Percentiles rank a stretch among this genome's conserved stretches.
Conservation (phyloP, 2,888 invertebrate species). For the Cabera pusaria region DNA sequence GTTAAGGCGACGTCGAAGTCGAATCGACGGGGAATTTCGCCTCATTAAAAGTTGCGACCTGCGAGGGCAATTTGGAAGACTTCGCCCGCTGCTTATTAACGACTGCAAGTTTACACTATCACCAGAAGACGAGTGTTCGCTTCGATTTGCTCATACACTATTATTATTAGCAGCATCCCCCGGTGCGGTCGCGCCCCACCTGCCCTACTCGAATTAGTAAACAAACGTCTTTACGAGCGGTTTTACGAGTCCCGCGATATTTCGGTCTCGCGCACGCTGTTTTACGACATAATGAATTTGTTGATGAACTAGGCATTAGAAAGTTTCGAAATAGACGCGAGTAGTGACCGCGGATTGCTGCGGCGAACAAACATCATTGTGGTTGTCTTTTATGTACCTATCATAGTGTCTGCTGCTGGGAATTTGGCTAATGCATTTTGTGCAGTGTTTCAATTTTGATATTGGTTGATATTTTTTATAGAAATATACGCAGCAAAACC, state of each 20-base stretch:
- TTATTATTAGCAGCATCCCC: conserved; percentile 74
- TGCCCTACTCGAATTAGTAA: conserved; percentile 82
- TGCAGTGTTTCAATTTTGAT: too few species aligned
- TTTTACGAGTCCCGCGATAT: conserved; percentile 81
- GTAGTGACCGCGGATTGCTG: conserved; percentile 62
- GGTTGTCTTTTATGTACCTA: conserved; percentile 40
- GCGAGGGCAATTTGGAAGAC: conserved; percentile 74
- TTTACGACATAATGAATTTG: conserved; percentile 84
- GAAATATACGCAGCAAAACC: too few species aligned
- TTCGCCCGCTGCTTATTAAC: conserved; percentile 71
- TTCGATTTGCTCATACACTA: conserved; percentile 42
- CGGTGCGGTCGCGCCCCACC: conserved; percentile 67
- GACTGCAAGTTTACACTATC: conserved; percentile 66
- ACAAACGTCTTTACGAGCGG: conserved; percentile 82
- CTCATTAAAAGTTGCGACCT: conserved; percentile 83
- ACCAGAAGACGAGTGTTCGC: conserved; percentile 31
- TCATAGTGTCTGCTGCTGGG: conserved; percentile 33
- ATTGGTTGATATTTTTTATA: too few species aligned
- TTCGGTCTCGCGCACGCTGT: conserved; percentile 78
- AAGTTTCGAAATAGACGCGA: conserved; percentile 79
- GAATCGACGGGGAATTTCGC: conserved; percentile 78
- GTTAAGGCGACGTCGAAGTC: conserved; percentile 73
- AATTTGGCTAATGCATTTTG: neutral
- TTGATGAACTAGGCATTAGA: conserved; percentile 82
- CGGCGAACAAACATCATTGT: conserved; percentile 30